Conservation (phyloP, 2,888 invertebrate species). For the Lithophane semibrunnea region DNA sequence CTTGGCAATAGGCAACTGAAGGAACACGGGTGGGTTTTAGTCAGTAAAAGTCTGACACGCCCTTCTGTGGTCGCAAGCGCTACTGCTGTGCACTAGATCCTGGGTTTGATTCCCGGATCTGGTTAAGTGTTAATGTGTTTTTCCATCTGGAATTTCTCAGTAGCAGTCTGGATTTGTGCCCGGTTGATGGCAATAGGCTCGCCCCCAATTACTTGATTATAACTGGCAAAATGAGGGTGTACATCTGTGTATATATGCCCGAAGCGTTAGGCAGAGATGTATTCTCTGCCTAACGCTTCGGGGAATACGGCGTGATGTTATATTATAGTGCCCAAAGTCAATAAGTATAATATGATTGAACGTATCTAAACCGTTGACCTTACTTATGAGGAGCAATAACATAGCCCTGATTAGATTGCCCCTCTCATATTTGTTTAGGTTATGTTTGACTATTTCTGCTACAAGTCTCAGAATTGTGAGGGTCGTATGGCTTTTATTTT, state of each 20-base stretch:
- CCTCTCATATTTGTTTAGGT: slow-evolving; percentile 54
- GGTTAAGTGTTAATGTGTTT: neutral
- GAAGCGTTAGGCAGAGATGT: no score
- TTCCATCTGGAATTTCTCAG: neutral
- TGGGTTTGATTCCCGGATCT: neutral
- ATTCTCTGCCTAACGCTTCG: no score
- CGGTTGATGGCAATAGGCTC: neutral
- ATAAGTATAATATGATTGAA: slow-evolving; percentile 22
- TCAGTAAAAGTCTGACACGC: no score
- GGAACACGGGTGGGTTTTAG: no score
- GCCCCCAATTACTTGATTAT: neutral
- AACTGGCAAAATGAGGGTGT: neutral
- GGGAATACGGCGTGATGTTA: neutral
- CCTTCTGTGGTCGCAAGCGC: neutral
- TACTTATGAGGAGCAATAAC: slow-evolving; percentile 41
- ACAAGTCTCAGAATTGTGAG: slow-evolving; percentile 29
- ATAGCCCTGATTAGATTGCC: slow-evolving; percentile 58
- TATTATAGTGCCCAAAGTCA: neutral
- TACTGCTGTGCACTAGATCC: neutral
- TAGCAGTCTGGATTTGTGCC: neutral
- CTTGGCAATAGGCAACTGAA: no score
- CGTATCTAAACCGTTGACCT: slow-evolving; percentile 47
- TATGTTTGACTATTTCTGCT: slow-evolving; percentile 50
- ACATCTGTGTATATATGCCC: no score
- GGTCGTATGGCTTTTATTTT: slow-evolving; percentile 13